phyloP scores from a whole-genome alignment of 2,888 invertebrate genomes.

The Lasioglossum vierecki region DNA sequence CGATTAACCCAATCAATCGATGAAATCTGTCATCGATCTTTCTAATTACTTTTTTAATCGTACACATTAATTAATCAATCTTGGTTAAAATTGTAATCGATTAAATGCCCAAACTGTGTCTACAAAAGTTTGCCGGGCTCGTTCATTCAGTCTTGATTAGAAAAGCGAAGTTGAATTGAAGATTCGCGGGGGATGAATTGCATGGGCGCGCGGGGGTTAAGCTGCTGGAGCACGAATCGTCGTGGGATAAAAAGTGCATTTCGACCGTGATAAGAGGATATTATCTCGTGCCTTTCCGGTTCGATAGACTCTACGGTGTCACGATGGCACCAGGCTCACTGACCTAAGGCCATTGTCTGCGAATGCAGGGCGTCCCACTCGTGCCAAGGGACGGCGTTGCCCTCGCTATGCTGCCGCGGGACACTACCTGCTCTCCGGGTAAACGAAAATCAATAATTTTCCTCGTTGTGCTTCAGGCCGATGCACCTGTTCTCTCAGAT shows the following conservation, averaged over 20 bases:
- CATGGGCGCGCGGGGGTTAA: neutral
- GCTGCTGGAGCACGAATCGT: neutral
- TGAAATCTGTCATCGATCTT: too few relatives aligned
- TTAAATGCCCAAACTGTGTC: too few relatives aligned
- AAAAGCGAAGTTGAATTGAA: neutral
- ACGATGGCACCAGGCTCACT: slow-evolving; percentile 68
- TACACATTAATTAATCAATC: too few relatives aligned
- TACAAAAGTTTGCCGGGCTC: neutral
- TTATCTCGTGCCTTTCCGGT: slow-evolving; percentile 7
- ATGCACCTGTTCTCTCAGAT: slow-evolving; percentile 73
- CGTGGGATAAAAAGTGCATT: neutral
- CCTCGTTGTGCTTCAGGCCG: slow-evolving; percentile 73
- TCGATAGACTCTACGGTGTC: slow-evolving; percentile 54
- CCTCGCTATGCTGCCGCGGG: slow-evolving; percentile 40
- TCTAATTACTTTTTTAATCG: too few relatives aligned
- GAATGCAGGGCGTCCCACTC: slow-evolving; percentile 70
- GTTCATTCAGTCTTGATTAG: neutral
- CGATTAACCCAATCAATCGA: too few relatives aligned
- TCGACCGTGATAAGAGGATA: slow-evolving; percentile 12
- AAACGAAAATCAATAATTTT: slow-evolving; percentile 81
- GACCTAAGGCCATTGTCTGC: slow-evolving; percentile 71
- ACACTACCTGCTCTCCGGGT: slow-evolving; percentile 50
- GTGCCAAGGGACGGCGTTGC: slow-evolving; percentile 68
- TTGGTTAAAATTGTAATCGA: too few relatives aligned
- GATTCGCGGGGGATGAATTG: neutral